Conservation (phyloP, 1,140 invertebrate genomes). For the Diorhabda elongata region DNA sequence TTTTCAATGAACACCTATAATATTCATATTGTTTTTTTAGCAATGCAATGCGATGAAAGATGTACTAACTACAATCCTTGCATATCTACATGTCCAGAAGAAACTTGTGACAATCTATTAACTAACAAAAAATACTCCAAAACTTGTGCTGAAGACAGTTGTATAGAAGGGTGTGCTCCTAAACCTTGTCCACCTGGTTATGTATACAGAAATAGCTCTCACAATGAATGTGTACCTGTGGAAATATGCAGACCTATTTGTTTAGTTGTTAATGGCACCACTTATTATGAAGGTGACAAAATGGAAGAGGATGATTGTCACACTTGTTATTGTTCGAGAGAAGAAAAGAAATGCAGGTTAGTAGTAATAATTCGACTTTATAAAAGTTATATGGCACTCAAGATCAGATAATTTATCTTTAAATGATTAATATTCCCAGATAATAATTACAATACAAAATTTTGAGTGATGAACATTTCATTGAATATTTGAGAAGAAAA, state of each 20-base stretch:
- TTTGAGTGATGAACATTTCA: no score
- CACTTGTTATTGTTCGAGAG: constrained; percentile 68
- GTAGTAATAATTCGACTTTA: background rate
- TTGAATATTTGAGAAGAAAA: no score
- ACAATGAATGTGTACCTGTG: constrained; percentile 68
- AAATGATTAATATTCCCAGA: no score
- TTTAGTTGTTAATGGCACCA: constrained; percentile 60
- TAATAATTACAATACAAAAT: no score
- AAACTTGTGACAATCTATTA: constrained; percentile 79
- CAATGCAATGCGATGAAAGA: constrained; percentile 79
- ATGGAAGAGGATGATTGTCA: constrained; percentile 72
- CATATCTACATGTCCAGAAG: constrained; percentile 71
- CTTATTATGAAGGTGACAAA: constrained; percentile 73
- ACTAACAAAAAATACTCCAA: constrained; percentile 55
- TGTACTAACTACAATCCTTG: constrained; percentile 78
- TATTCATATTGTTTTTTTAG: constrained; percentile 47
- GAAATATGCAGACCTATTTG: constrained; percentile 67
- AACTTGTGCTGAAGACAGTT: constrained; percentile 68
- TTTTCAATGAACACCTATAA: background rate
- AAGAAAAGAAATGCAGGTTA: constrained; percentile 57
- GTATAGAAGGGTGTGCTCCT: constrained; percentile 72
- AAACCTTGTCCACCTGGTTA: constrained; percentile 67
- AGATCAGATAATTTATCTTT: no score
- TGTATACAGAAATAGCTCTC: constrained; percentile 66
- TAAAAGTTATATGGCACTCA: no score